These are phyloP conservation scores for Onthophagus taurus DNA, from an alignment of 1,140 invertebrate genomes.

Conservation along the genomic window DNA sequence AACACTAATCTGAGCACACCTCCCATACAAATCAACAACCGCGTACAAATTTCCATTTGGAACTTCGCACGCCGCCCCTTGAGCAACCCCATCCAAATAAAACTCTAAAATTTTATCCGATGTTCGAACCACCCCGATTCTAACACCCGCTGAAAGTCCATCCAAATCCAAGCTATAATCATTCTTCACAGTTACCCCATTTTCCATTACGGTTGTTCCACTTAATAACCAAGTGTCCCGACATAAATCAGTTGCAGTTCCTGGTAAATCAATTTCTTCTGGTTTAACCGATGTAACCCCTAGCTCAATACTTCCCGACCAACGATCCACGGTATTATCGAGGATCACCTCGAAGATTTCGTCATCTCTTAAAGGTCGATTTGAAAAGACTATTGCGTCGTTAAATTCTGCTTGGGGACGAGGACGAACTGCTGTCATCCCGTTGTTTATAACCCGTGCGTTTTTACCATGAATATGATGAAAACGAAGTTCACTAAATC, in stretches of 20 bases:
- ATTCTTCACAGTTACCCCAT: conserved; percentile 71
- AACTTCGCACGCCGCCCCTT: conserved; percentile 76
- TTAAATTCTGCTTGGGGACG: conserved; percentile 87
- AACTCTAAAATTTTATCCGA: conserved; percentile 78
- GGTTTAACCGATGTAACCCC: conserved; percentile 80
- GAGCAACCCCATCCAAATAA: conserved; percentile 83
- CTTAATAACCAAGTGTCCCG: conserved; percentile 90
- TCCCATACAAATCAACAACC: conserved; percentile 91
- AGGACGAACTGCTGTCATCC: conserved; percentile 73
- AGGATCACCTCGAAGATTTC: conserved; percentile 90
- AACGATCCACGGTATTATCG: conserved; percentile 85
- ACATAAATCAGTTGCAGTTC: conserved; percentile 85
- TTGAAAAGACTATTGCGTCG: conserved; percentile 87
- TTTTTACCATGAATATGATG: conserved; percentile 84
- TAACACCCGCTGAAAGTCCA: conserved; percentile 59
- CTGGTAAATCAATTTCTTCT: conserved; percentile 77
- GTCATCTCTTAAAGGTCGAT: conserved; percentile 73
- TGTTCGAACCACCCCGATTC: conserved; percentile 83
- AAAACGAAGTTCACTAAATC: conserved; percentile 72
- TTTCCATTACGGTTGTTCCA: conserved; percentile 71
- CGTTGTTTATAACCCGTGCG: conserved; percentile 76
- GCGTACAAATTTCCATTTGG: conserved; percentile 78
- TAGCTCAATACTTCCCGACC: conserved; percentile 81
- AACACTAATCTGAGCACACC: conserved; percentile 77
- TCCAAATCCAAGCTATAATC: conserved; percentile 81